phyloP scores from a whole-genome alignment of 2,113 vertebrate genomes.

The Gallinago paraguaiae region DNA sequence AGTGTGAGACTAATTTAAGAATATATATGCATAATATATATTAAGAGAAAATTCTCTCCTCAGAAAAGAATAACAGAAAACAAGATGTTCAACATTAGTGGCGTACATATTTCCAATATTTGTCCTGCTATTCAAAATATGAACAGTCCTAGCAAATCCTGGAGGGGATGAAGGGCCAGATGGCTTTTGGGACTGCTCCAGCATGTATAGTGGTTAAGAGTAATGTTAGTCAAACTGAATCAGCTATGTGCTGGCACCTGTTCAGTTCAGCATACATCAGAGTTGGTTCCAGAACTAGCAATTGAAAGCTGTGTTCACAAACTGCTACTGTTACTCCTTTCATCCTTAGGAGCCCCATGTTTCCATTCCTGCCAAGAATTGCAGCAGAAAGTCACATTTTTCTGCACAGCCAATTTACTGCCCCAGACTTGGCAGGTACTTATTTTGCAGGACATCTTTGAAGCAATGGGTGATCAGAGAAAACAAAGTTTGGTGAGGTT shows the following conservation, averaged over 20 bases:
- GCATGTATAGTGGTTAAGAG: neutral
- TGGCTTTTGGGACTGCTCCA: neutral
- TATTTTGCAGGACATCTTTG: neutral
- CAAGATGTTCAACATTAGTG: fast-evolving
- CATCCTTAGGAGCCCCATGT: neutral
- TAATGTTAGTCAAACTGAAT: neutral
- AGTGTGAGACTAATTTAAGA: neutral
- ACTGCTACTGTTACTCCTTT: neutral
- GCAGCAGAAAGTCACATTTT: neutral
- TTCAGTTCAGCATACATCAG: neutral
- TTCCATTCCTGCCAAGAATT: neutral
- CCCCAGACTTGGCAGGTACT: too few relatives aligned
- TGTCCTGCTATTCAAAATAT: neutral
- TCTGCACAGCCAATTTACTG: neutral
- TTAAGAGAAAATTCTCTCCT: neutral
- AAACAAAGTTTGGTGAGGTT: neutral
- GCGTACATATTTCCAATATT: neutral
- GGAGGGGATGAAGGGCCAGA: neutral
- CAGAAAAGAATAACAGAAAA: neutral
- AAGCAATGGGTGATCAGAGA: neutral
- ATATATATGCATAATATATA: neutral
- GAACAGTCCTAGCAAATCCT: neutral
- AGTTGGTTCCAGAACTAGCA: neutral
- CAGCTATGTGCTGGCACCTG: neutral
- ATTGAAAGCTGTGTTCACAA: neutral